phyloP scores from a whole-genome alignment of 2,888 invertebrate species.

The Drosophila mercatorum region DNA sequence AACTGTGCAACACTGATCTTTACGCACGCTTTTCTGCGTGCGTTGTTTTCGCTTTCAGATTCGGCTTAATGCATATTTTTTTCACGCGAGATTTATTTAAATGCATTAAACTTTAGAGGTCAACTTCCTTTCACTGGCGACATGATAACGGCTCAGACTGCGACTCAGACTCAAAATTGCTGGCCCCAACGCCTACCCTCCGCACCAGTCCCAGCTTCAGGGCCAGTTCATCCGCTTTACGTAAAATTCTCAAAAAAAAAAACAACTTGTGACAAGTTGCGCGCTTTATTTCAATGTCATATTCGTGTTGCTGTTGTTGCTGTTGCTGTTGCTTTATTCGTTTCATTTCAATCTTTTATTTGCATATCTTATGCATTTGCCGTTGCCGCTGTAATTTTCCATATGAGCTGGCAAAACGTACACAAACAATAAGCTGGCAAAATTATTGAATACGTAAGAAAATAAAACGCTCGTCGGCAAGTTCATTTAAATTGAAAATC shows the following conservation, averaged over 20 bases:
- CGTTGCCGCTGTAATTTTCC: conserved; percentile 67
- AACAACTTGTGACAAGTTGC: conserved; percentile 78
- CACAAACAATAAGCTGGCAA: conserved; percentile 34
- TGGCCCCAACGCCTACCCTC: conserved; percentile 2
- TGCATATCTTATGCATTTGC: conserved; percentile 45
- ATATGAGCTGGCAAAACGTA: conserved; percentile 62
- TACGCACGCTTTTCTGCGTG: background rate
- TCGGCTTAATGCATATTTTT: conserved; percentile 65
- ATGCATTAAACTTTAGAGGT: conserved; percentile 82
- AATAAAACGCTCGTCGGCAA: conserved; percentile 73
- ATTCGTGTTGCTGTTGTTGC: conserved; percentile 26
- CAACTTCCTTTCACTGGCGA: conserved; percentile 81
- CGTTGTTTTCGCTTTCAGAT: conserved; percentile 73
- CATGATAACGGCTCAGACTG: conserved; percentile 65
- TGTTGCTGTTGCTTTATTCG: conserved; percentile 11
- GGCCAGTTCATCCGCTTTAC: conserved; percentile 32
- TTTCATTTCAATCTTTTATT: conserved; percentile 39
- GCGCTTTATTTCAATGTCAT: conserved; percentile 75
- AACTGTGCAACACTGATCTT: conserved; percentile 1
- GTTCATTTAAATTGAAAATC: conserved; percentile 80
- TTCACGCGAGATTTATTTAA: conserved; percentile 73
- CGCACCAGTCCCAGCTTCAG: conserved; percentile 6
- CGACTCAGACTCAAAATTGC: conserved; percentile 24
- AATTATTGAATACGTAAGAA: conserved; percentile 73
- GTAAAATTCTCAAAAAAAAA: conserved; percentile 52